Percentiles rank a stretch among this genome's conserved stretches.
Conservation (phyloP, 1,140 invertebrate genomes). For the Marisa cornuarietis region DNA sequence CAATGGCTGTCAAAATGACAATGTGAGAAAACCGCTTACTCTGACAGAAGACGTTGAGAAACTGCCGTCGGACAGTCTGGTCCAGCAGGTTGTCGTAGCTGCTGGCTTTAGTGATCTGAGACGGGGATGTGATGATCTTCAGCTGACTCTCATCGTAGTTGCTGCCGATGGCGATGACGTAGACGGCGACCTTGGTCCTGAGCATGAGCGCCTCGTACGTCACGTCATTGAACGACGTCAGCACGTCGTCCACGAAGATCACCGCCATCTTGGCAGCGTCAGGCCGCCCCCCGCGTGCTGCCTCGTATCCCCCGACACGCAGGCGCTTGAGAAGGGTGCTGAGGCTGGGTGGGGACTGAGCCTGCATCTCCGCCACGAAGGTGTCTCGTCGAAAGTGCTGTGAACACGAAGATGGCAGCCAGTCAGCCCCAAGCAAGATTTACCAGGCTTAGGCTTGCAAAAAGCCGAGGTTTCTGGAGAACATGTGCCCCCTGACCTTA, state of each 20-base stretch:
- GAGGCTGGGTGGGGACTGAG: slow-evolving; percentile 24
- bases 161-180: slow-evolving; percentile 17
- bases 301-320: slow-evolving; percentile 23
- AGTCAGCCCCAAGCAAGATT: too few relatives aligned
- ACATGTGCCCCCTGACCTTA: too few relatives aligned
- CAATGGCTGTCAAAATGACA: too few relatives aligned
- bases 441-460: too few relatives aligned
- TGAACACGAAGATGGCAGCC: not conserved
- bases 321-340: slow-evolving; percentile 34
- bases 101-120: not conserved
- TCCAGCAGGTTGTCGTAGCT: not conserved
- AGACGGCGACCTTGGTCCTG: slow-evolving; percentile 2
- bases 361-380: slow-evolving; percentile 17
- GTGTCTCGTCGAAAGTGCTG: not conserved
- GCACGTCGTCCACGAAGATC: slow-evolving; percentile 30
- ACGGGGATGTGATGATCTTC: not conserved
- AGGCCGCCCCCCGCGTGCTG: slow-evolving; percentile 26
- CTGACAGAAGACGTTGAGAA: not conserved
- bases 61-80: not conserved
- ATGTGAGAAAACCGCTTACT: not conserved
- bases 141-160: not conserved
- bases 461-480: too few relatives aligned
- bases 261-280: slow-evolving; percentile 30
- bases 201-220: slow-evolving; percentile 12
- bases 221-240: slow-evolving; percentile 6